These are phyloP conservation scores for Crenuchus spilurus DNA, from an alignment of 2,797 vertebrate species.

Conservation along the genomic window DNA sequence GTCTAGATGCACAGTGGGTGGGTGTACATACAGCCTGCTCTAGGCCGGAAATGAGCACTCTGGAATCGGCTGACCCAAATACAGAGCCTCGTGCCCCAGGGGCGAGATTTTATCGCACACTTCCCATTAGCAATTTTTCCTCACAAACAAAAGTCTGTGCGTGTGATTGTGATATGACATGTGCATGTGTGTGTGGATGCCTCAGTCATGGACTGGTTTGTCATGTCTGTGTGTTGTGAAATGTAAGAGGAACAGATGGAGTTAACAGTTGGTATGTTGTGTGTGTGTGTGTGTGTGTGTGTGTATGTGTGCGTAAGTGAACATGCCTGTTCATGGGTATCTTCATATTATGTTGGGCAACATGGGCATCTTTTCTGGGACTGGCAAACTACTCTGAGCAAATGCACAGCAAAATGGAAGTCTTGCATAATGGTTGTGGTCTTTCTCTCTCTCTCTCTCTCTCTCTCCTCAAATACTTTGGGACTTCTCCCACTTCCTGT, in stretches of 20 bases:
- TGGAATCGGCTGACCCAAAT: constrained; percentile 28
- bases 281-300: no score
- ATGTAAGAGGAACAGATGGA: constrained; percentile 52
- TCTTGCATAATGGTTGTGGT: constrained; percentile 33
- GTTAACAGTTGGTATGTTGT: constrained; percentile 51
- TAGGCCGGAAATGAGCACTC: constrained; percentile 14
- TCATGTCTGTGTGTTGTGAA: constrained; percentile 28
- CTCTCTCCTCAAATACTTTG: background rate
- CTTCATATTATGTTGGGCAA: constrained; percentile 35
- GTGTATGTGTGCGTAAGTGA: constrained; percentile 41
- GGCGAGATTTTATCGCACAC: constrained; percentile 26
- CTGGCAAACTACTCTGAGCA: constrained; percentile 39
- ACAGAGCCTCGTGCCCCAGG: background rate
- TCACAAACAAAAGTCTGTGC: constrained; percentile 15
- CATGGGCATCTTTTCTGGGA: constrained; percentile 35
- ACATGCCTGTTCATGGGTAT: constrained; percentile 39
- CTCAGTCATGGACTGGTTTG: background rate
- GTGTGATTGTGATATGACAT: background rate
- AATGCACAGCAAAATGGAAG: constrained; percentile 26
- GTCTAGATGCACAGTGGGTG: background rate
- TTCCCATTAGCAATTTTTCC: constrained; percentile 10
- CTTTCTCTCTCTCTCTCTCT: background rate
- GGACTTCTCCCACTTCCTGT: constrained; percentile 24
- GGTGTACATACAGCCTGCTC: constrained; percentile 13
- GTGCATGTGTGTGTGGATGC: background rate